Base-by-base conservation (phyloP, 2,888 invertebrate species). In the Nysson spinosus region DNA sequence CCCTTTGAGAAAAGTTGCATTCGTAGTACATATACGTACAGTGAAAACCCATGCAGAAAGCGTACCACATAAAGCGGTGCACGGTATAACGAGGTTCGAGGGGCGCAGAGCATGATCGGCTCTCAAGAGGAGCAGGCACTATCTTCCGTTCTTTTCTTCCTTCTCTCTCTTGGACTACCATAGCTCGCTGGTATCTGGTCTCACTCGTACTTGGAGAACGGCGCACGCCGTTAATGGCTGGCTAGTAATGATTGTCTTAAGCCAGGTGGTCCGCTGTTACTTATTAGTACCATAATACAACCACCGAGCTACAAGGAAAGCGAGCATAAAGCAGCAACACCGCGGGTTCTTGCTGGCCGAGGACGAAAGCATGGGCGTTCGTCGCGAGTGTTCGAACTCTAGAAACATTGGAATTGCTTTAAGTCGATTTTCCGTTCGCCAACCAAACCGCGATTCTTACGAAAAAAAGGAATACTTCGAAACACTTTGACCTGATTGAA, bases 221-320 rank as follows among this genome's bases (percentile, higher is more conserved):
- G 75, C 78, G 77, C 75, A 72, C 76, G 77, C 78, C 77, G 78
- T 78, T 83, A 82, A 83, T 81, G 81, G 81, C 77, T 72, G 65
- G 40, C 77, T 68, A 75, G 78, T 81, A 82, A 83, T 83, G 82
- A 80, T 82, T 82, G 82, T 81, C 79, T 79, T 80, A 74, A 78
- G 79, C 81, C 81, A 82, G 83, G 83, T 82, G 82, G 82, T 83
- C 81, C 72, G 78, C 74, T 78, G 74, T 79, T 79, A 78, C 80
- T 78, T 78, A 81, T 79, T 80, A 54, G 44, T 66, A 56, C 61
- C 61, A 66, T 66, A 66, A 62, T 62, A 57, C 61, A 56, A 66
- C 42, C 51, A 47, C 52, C 52, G 60, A 28, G 60, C 52, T 28
- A 40, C 51, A 51, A 24, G 39, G 43, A 40, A 52, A 49, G 34